Percentiles rank a stretch among this genome's conserved stretches.
Evolutionary conservation across 2,797 vertebrate species (phyloP).

Genomic region (Clangula hyemalis): DNA sequence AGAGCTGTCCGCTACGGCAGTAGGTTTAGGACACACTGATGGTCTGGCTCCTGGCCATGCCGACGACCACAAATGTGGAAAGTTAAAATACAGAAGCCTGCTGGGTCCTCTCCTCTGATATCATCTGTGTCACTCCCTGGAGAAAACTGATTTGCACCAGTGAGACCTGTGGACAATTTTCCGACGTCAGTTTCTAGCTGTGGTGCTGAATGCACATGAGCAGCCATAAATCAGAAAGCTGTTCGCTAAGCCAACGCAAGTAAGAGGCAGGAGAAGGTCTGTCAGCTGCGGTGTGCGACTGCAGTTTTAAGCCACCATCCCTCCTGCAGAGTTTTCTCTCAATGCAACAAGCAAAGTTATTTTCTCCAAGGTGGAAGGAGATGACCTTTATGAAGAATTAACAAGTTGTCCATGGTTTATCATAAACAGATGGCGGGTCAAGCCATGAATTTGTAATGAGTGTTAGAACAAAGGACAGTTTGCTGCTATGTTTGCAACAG

Average conservation of each 20-base stretch:
- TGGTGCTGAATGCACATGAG: not conserved
- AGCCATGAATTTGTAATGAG: slow-evolving; percentile 54
- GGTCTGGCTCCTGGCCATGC: not conserved
- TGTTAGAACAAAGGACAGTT: slow-evolving; percentile 42
- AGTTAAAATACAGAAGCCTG: not conserved
- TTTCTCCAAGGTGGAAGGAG: slow-evolving; percentile 24
- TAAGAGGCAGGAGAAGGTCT: not conserved
- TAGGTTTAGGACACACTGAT: not conserved
- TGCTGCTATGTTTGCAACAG: slow-evolving; percentile 53
- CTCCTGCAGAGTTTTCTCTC: not conserved
- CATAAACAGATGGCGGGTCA: slow-evolving; percentile 33
- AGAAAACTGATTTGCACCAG: not conserved
- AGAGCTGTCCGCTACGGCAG: not conserved
- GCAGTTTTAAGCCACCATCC: not conserved
- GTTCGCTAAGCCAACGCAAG: not conserved
- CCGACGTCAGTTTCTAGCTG: not conserved
- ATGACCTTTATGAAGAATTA: slow-evolving; percentile 54
- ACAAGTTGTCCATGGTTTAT: slow-evolving; percentile 54
- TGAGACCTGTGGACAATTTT: not conserved
- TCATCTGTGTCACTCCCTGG: not conserved
- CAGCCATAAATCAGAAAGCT: not conserved
- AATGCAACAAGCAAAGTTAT: not conserved
- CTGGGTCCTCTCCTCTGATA: not conserved
- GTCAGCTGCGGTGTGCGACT: not conserved
- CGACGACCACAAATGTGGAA: not conserved